A percentile compares a stretch with the other conserved stretches of the same genome.
These are phyloP conservation scores for Puntigrus tetrazona DNA, from an alignment of 2,113 vertebrate species.

Conservation along the genomic window DNA sequence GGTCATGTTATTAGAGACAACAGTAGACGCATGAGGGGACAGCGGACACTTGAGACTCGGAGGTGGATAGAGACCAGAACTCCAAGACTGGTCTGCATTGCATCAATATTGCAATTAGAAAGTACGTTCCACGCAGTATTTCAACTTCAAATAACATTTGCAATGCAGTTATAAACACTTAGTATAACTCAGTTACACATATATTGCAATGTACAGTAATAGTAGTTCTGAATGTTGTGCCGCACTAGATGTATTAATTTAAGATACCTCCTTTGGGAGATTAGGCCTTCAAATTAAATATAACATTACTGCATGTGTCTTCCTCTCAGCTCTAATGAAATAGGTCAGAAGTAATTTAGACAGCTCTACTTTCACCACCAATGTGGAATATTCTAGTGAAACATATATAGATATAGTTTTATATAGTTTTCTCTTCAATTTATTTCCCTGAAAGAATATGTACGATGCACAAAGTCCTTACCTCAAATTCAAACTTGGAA, in stretches of 20 bases:
- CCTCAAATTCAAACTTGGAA: constrained; percentile 99
- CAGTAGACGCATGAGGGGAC: constrained; percentile 31
- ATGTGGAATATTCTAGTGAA: constrained; percentile 52
- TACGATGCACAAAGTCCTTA: constrained; percentile 58
- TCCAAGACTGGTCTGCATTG: not conserved
- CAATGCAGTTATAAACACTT: not conserved
- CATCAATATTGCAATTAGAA: not conserved
- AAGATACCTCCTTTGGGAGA: constrained; percentile 40
- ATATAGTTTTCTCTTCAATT: not conserved
- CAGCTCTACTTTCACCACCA: constrained; percentile 66
- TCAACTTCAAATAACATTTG: not conserved
- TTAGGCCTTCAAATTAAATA: constrained; percentile 49
- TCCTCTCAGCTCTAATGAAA: constrained; percentile 70
- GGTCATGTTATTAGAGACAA: constrained; percentile 64
- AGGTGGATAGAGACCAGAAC: constrained; percentile 43
- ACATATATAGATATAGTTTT: too few species aligned
- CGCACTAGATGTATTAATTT: not conserved
- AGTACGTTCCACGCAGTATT: not conserved
- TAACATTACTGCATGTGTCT: constrained; percentile 50
- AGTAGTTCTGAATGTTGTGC: not conserved
- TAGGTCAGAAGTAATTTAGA: constrained; percentile 79
- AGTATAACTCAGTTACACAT: not conserved
- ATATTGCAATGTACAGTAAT: not conserved
- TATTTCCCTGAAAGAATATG: not conserved
- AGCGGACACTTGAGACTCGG: not conserved